Evolutionary conservation across 2,113 vertebrate genomes (phyloP).

Genomic region (Oryctolagus cuniculus): DNA sequence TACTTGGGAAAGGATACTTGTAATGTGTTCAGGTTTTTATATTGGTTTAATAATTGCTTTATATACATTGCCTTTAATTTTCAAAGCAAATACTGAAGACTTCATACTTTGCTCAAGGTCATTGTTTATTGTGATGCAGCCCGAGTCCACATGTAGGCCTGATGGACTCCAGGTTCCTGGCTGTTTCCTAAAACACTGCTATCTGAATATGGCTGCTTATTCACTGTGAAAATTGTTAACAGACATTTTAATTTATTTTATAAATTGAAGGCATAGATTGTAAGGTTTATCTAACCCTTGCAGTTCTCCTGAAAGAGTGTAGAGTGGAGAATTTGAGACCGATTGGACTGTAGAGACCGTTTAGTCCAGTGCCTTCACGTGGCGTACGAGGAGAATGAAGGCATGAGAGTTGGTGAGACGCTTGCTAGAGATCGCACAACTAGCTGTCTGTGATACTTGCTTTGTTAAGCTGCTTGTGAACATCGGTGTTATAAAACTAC

Average conservation of each 20-base stretch:
- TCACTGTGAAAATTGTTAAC: conserved; percentile 15
- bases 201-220: conserved; percentile 39
- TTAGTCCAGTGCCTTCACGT: neutral
- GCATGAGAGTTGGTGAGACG: neutral
- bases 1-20: conserved; percentile 36
- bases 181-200: neutral
- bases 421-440: neutral
- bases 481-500: conserved; percentile 21
- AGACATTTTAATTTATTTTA: conserved; percentile 54
- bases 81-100: conserved; percentile 19
- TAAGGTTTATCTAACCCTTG: conserved; percentile 16
- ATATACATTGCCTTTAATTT: conserved; percentile 44
- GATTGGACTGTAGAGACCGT: neutral
- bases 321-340: conserved; percentile 45
- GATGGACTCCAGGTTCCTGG: neutral
- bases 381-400: neutral
- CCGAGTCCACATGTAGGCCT: neutral
- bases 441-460: conserved; percentile 17
- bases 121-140: conserved; percentile 17
- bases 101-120: conserved; percentile 20
- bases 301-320: neutral
- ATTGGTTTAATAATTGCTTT: conserved; percentile 10
- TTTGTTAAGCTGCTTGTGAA: conserved; percentile 50
- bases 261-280: conserved; percentile 30
- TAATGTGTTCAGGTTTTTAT: neutral